These are phyloP conservation scores for Phyllotis vaccarum DNA, from an alignment of 2,797 vertebrate genomes.

Conservation along the genomic window DNA sequence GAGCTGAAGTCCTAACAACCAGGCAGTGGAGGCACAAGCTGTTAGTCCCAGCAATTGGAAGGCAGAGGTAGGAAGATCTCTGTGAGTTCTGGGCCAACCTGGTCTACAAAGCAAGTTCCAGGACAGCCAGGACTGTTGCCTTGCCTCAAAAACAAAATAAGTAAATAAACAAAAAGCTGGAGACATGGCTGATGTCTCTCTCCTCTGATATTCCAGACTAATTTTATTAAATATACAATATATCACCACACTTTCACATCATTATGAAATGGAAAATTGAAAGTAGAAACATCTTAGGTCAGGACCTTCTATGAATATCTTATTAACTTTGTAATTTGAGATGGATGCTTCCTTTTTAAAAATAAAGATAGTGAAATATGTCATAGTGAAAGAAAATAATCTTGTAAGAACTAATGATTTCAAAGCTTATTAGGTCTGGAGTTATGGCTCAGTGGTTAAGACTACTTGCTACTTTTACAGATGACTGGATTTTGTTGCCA, in stretches of 20 bases:
- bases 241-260: not conserved
- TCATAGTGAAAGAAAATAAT: not conserved
- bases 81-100: too few species aligned
- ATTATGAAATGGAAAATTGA: not conserved
- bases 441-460: not conserved
- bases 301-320: not conserved
- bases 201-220: too few species aligned
- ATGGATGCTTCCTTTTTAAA: not conserved
- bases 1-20: too few species aligned
- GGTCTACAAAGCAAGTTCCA: too few species aligned
- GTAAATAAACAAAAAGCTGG: too few species aligned
- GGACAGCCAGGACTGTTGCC: too few species aligned
- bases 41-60: too few species aligned
- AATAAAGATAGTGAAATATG: not conserved
- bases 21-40: too few species aligned
- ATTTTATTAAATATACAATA: too few species aligned
- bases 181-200: too few species aligned
- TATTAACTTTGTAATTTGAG: not conserved
- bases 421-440: not conserved
- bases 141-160: too few species aligned
- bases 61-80: too few species aligned
- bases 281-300: not conserved
- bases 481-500: not conserved
- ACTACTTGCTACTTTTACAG: not conserved
- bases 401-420: conserved; percentile 22